phyloP scores from a whole-genome alignment of 37 sponge, comb jelly and placozoan species.

The Spongia lamella region DNA sequence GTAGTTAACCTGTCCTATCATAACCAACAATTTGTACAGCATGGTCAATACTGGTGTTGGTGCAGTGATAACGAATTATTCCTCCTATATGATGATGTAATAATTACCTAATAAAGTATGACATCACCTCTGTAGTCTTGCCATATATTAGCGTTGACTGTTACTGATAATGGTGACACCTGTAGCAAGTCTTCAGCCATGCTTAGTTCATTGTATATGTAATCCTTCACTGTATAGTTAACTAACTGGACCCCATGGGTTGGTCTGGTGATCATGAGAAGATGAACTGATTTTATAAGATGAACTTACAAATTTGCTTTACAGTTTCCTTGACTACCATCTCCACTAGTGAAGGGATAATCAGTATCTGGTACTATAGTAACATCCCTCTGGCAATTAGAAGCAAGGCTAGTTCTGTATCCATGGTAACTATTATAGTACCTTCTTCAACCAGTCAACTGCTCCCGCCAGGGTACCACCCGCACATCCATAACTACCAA shows the following conservation, averaged over 20 bases:
- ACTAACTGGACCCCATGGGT: constrained; percentile 22
- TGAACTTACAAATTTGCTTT: constrained; percentile 23
- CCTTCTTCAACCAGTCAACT: constrained; percentile 25
- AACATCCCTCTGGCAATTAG: too few relatives aligned
- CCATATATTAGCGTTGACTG: constrained; percentile 80
- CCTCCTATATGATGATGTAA: constrained; percentile 45
- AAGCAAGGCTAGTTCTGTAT: too few relatives aligned
- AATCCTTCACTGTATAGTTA: constrained; percentile 9
- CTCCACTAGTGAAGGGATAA: constrained; percentile 68
- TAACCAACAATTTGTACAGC: constrained; percentile 86
- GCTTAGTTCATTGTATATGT: background rate
- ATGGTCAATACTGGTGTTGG: constrained; percentile 48
- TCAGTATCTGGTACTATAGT: constrained; percentile 33
- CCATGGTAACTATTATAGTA: too few relatives aligned
- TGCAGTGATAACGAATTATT: constrained; percentile 84
- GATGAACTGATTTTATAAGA: background rate
- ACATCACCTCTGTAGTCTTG: constrained; percentile 76
- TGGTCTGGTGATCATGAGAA: constrained; percentile 30
- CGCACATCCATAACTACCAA: constrained; percentile 45
- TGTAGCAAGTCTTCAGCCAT: background rate
- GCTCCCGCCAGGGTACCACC: constrained; percentile 55
- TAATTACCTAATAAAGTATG: background rate
- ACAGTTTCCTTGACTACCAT: constrained; percentile 30
- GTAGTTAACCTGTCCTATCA: constrained; percentile 39
- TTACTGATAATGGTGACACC: constrained; percentile 54